A percentile compares a stretch with the other conserved stretches of the same genome.
phyloP scores from a whole-genome alignment of 2,113 vertebrate species.

The Isichthys henryi region DNA sequence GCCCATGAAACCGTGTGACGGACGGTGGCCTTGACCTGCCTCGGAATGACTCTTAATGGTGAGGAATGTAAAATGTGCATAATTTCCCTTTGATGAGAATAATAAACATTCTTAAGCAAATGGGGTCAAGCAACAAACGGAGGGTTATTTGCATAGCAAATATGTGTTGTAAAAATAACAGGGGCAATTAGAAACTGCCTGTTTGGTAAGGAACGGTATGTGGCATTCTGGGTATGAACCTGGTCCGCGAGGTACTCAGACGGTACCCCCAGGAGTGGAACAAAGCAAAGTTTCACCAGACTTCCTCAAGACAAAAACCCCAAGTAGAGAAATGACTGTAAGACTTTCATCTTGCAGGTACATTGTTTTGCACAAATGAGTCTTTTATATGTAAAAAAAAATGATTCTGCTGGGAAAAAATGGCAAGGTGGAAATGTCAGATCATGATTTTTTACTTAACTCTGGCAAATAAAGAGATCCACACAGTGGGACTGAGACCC shows the following conservation, averaged over 20 bases:
- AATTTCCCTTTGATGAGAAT: neutral
- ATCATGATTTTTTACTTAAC: neutral
- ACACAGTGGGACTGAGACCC: neutral
- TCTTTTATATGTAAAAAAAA: neutral
- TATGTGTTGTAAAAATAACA: neutral
- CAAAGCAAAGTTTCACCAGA: neutral
- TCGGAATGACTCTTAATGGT: neutral
- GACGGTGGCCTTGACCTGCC: neutral
- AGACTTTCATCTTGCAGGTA: neutral
- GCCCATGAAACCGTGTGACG: neutral
- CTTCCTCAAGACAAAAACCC: neutral
- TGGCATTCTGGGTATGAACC: neutral
- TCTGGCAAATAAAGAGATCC: neutral
- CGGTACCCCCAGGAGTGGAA: neutral
- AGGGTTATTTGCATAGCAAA: neutral
- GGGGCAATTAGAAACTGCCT: neutral
- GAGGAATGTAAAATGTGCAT: neutral
- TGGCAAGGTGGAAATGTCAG: neutral
- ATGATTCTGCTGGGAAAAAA: neutral
- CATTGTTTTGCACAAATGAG: neutral
- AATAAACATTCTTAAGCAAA: slow-evolving; percentile 6
- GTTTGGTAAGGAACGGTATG: neutral
- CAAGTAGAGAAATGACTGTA: neutral
- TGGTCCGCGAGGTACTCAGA: neutral
- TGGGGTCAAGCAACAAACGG: neutral